A percentile compares a stretch with the other conserved stretches of the same genome.
Conservation (phyloP, 2,113 vertebrate genomes). For the Crotalus horridus region DNA sequence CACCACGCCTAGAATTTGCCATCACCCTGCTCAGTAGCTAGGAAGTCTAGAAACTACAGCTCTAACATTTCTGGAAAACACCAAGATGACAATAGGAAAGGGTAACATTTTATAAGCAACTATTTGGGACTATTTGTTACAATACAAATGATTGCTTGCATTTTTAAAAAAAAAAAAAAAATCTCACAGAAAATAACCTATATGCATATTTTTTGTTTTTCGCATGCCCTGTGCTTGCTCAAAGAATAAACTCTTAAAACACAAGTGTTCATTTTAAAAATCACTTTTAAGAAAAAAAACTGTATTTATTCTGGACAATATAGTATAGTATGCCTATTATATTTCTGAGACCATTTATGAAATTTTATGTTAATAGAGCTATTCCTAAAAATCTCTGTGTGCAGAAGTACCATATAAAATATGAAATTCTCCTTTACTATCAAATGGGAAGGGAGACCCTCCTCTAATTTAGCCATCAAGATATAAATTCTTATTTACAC, state of each 20-base stretch:
- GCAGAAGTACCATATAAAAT: neutral
- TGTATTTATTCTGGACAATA: neutral
- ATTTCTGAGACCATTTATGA: neutral
- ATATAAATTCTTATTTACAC: neutral
- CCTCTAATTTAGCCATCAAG: neutral
- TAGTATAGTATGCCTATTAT: neutral
- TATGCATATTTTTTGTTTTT: neutral
- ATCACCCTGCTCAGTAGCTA: neutral
- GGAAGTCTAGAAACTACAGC: neutral
- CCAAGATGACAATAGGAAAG: neutral
- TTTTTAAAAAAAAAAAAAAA: neutral
- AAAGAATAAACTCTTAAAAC: neutral
- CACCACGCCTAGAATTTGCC: neutral
- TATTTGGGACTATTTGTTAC: constrained; percentile 51
- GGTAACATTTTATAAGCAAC: constrained; percentile 48
- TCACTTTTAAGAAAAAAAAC: neutral
- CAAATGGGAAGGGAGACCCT: neutral
- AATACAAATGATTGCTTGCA: constrained; percentile 57
- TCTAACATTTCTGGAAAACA: neutral
- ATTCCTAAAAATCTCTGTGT: neutral
- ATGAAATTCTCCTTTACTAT: neutral
- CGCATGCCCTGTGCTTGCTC: neutral
- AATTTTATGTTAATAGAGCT: neutral
- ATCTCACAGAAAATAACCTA: constrained; percentile 12
- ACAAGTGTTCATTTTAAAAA: neutral